Evolutionary conservation across 2,113 vertebrate genomes (phyloP), one percentile per base, ranked within the genome.

Genomic region (Parus major): DNA sequence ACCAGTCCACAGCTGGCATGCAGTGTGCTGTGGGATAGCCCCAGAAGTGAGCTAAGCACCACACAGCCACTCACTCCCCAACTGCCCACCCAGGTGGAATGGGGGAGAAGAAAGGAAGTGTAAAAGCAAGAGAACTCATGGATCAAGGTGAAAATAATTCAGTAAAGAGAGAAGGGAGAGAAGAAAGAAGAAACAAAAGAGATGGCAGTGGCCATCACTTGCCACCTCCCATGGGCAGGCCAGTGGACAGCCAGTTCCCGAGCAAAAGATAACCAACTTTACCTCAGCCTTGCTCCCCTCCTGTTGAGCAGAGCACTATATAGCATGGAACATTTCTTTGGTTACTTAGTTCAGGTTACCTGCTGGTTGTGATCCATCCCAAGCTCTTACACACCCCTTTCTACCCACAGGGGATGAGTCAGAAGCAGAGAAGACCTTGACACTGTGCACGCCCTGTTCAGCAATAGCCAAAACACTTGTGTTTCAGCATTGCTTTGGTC

Each of bases 351-450:
- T 59, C 1, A 4, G 39, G 39, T 50, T 42, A 42, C 29, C 42
- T 79, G 56, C n/a, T 31, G 22, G 15, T 31, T 39, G 29, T 11
- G 23, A 28, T 24, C 39, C 41, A 15, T 60, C 44, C n/a, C 24
- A 82, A 28, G 36, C 24, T 44, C 66, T 31, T 42, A 21, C 0
- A 0, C 10, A 36, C 6, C 7, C 28, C 0, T 1, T 56, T 55
- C 33, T 46, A 15, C 33, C 77, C 0, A 0, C 50, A 44, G 44
- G 25, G 22, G 5, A 4, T 35, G 27, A 77, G 10, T 16, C 39
- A 59, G 49, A 28, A 88, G 36, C 13, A 42, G n/a, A 36, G 41
- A 28, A 22, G 55, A 22, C 33, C 50, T 50, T 60, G 56, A 16
- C 0, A 2, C 50, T 46, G 25, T 25, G 33, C 35, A 29, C 12